Percentiles rank a stretch among this genome's conserved stretches.
These are phyloP conservation scores for Ceratina australensis DNA, from an alignment of 1,140 invertebrate species.

Conservation along the genomic window DNA sequence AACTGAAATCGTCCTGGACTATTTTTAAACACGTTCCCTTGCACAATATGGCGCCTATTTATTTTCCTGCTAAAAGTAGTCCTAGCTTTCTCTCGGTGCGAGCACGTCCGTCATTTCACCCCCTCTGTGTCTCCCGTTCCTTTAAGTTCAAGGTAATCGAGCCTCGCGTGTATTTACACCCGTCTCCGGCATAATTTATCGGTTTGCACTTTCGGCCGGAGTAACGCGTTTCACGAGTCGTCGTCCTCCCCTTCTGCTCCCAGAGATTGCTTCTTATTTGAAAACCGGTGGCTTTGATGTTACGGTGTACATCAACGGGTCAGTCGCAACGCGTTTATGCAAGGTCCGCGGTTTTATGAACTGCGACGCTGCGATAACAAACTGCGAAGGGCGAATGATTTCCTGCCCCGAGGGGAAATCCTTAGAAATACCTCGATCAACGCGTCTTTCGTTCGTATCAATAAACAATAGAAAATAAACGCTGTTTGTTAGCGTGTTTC, in stretches of 20 bases:
- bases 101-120: not conserved
- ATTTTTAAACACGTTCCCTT: conserved; percentile 29
- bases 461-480: not conserved
- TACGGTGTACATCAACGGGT: not conserved
- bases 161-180: conserved; percentile 26
- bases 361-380: conserved; percentile 30
- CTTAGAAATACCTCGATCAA: not conserved
- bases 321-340: conserved; percentile 4
- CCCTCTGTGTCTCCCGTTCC: not conserved
- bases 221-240: not conserved
- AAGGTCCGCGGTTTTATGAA: conserved; percentile 21
- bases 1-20: conserved; percentile 31
- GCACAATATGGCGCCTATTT: conserved; percentile 47
- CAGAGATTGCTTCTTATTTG: conserved; percentile 26
- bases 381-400: conserved; percentile 23
- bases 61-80: conserved; percentile 46
- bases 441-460: not conserved
- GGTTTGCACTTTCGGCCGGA: conserved; percentile 27
- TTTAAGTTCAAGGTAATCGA: conserved; percentile 47
- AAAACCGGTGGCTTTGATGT: conserved; percentile 34
- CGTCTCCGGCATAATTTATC: conserved; percentile 27
- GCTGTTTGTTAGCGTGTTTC: no score
- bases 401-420: not conserved
- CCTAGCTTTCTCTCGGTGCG: not conserved
- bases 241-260: not conserved